Base-by-base conservation (phyloP, 2,113 vertebrate genomes). In the Crotophaga sulcirostris region DNA sequence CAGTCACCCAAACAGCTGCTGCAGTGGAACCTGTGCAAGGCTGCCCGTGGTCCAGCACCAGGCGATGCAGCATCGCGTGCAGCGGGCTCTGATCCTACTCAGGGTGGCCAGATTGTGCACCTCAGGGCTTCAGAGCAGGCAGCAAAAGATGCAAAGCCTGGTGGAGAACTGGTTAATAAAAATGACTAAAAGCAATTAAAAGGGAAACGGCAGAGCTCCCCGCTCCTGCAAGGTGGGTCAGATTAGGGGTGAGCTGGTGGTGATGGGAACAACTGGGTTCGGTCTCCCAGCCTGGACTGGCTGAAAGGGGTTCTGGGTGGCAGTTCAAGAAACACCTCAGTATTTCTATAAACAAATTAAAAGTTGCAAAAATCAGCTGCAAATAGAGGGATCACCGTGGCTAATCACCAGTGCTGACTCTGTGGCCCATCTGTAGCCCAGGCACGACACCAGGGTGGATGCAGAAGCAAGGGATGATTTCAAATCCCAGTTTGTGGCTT, bases 381-480 rank as follows among this genome's bases (percentile, higher is more conserved):
- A 16, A 42, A 5, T 13, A 34, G 42, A 33, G 49, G 56, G 17
- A 6, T 20, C 24, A 49, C 34, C 4, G 1, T 16, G 23, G 26
- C 33, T 44, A 5, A 42, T 42, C 10, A 13, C 40, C 40, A 42
- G 40, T 13, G 10, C 40, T 10, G 40, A 42, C 40, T 42, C 10
- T 13, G 40, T 13, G 58, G 34, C 20, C 28, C 13, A 73, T 24
- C 44, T 38, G 14, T 13, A 29, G 44, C 51, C 58, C 33, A 1
- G 23, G 33, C 2, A 4, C 1, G 13, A 38, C 36, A 5, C 7
- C 1, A 2, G 10, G 36, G 47, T 0, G 1, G 56, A 9, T 14
- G 49, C 54, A 45, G 38, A 9, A 19, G 44, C 0, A 2, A 64
- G 40, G 69, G 28, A 7, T 9, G 59, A 16, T 21, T 93, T 78